These are phyloP conservation scores for Poeciliopsis occidentalis DNA, from an alignment of 2,113 vertebrate genomes.

Conservation along the genomic window DNA sequence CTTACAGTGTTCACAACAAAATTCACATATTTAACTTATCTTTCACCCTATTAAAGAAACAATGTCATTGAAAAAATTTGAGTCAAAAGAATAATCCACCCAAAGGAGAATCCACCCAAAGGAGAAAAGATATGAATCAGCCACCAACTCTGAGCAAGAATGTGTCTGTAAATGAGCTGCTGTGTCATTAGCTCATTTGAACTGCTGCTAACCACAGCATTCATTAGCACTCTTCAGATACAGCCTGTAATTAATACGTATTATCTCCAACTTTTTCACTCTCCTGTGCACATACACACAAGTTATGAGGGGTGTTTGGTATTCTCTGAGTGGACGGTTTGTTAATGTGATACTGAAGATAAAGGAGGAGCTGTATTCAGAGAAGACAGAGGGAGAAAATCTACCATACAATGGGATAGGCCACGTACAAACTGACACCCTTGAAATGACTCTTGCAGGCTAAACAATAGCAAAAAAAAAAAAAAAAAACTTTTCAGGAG, in stretches of 20 bases:
- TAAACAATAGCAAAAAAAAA: slow-evolving; percentile 38
- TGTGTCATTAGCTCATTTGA: slow-evolving; percentile 75
- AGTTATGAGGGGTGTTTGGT: slow-evolving; percentile 71
- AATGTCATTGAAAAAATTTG: slow-evolving; percentile 3
- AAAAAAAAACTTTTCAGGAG: slow-evolving; percentile 41
- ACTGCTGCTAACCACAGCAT: slow-evolving; percentile 71
- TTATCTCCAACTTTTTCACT: slow-evolving; percentile 68
- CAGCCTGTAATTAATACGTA: slow-evolving; percentile 77
- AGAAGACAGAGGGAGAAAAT: slow-evolving; percentile 56
- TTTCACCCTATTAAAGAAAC: slow-evolving; percentile 5
- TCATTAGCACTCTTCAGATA: slow-evolving; percentile 77
- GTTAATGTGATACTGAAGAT: slow-evolving; percentile 74
- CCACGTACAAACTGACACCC: slow-evolving; percentile 65
- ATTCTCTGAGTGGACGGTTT: slow-evolving; percentile 71
- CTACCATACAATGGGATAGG: slow-evolving; percentile 48
- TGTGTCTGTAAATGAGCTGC: slow-evolving; percentile 64
- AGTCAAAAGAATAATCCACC: slow-evolving; percentile 48
- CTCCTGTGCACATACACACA: slow-evolving; percentile 36
- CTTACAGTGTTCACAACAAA: too few species aligned
- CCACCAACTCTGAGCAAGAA: slow-evolving; percentile 10
- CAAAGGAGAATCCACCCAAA: slow-evolving; percentile 42
- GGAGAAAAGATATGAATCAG: slow-evolving; percentile 51
- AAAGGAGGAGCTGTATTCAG: slow-evolving; percentile 60
- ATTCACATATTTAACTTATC: not conserved
- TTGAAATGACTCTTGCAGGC: slow-evolving; percentile 68